Evolutionary conservation across 2,888 invertebrate genomes (phyloP).

Genomic region (Nomada ruficornis): DNA sequence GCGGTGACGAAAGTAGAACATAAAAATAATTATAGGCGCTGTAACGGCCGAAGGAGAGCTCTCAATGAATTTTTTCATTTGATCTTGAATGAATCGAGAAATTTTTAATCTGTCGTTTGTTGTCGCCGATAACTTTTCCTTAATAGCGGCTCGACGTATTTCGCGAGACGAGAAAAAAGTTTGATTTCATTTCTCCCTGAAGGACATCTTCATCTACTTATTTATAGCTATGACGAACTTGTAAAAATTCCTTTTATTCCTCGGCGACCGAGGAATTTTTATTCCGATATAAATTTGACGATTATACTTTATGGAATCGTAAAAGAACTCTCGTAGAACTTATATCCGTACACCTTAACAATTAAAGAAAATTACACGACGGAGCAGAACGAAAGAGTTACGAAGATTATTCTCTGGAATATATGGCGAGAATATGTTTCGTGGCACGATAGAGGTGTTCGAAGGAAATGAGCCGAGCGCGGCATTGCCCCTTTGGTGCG

Average conservation of each 20-base stretch:
- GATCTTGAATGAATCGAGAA: conserved; percentile 8
- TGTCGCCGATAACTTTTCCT: not conserved
- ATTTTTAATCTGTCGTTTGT: conserved; percentile 9
- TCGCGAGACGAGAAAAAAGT: not conserved
- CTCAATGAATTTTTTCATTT: conserved; percentile 17
- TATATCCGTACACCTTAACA: not conserved
- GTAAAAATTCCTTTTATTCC: no score
- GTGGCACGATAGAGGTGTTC: not conserved
- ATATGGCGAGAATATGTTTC: conserved; percentile 5
- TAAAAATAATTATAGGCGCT: conserved; percentile 17
- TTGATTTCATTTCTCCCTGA: not conserved
- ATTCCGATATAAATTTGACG: no score
- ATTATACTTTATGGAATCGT: not conserved
- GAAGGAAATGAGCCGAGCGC: conserved; percentile 18
- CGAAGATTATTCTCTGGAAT: not conserved
- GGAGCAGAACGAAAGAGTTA: not conserved
- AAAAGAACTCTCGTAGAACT: not conserved
- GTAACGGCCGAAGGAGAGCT: not conserved
- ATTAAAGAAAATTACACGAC: not conserved
- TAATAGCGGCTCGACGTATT: not conserved
- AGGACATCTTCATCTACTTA: no score
- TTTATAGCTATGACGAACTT: no score
- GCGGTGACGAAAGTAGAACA: not conserved
- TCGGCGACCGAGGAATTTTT: no score
- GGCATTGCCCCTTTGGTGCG: conserved; percentile 3